Conservation (phyloP, 2,797 vertebrate genomes). For the Philypnodon macrostomus region DNA sequence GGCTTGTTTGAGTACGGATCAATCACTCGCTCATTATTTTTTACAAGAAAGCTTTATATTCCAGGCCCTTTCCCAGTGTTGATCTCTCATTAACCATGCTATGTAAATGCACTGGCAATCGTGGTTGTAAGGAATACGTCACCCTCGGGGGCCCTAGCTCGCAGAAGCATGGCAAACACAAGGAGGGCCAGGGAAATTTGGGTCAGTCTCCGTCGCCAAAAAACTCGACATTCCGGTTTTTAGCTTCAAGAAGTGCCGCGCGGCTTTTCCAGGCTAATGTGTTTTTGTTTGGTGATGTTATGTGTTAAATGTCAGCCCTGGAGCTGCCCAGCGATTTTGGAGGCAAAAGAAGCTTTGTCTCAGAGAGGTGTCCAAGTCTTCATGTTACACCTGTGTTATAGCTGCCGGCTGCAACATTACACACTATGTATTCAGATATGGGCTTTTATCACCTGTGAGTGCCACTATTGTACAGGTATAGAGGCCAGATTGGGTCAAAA, state of each 20-base stretch:
- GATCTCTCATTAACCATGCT: slow-evolving; percentile 84
- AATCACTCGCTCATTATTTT: slow-evolving; percentile 83
- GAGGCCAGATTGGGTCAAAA: slow-evolving; percentile 59
- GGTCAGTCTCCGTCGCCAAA: slow-evolving; percentile 79
- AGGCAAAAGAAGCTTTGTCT: slow-evolving; percentile 66
- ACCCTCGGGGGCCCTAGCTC: slow-evolving; percentile 71
- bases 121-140: slow-evolving; percentile 76
- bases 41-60: slow-evolving; percentile 82
- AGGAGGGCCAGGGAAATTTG: slow-evolving; percentile 78
- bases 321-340: slow-evolving; percentile 74
- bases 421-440: slow-evolving; percentile 61
- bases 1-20: slow-evolving; percentile 83
- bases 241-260: slow-evolving; percentile 64
- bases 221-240: slow-evolving; percentile 80
- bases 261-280: slow-evolving; percentile 73
- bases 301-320: slow-evolving; percentile 79
- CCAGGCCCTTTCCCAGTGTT: slow-evolving; percentile 74
- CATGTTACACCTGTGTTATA: slow-evolving; percentile 71
- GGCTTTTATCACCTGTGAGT: slow-evolving; percentile 56
- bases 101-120: slow-evolving; percentile 80
- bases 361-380: slow-evolving; percentile 71
- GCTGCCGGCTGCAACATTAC: slow-evolving; percentile 70
- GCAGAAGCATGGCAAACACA: slow-evolving; percentile 75
- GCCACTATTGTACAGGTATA: slow-evolving; percentile 50
- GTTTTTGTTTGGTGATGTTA: slow-evolving; percentile 75